Evolutionary conservation across 2,113 vertebrate species (phyloP).

Genomic region (Peromyscus leucopus): DNA sequence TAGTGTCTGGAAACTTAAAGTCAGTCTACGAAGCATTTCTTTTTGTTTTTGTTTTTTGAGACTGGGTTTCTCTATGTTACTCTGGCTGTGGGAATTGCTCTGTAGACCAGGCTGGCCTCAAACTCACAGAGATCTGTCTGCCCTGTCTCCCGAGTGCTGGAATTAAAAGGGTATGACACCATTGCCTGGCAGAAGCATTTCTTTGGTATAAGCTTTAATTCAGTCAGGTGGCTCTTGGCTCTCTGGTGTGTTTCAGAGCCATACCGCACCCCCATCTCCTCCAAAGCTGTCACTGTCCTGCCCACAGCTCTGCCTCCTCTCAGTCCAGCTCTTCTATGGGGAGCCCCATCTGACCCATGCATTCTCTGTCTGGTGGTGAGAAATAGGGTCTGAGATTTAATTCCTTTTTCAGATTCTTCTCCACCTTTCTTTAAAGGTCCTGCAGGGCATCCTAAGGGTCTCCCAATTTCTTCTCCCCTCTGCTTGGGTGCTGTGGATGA

Average conservation of each 20-base stretch:
- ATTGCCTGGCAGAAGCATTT: no score
- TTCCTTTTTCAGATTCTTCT: neutral
- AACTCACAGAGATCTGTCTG: no score
- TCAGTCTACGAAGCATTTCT: no score
- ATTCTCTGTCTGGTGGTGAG: neutral
- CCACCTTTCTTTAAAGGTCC: neutral
- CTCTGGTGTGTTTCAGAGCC: neutral
- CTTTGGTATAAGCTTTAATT: neutral
- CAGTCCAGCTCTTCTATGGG: neutral
- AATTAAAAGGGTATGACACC: no score
- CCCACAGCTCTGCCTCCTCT: neutral
- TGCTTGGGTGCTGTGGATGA: no score
- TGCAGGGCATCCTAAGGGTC: neutral
- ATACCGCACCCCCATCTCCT: fast-evolving
- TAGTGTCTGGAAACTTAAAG: no score
- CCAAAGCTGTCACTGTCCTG: neutral
- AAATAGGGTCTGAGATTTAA: neutral
- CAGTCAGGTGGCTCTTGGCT: neutral
- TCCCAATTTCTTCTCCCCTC: no score
- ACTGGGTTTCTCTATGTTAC: no score
- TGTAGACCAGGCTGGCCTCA: no score
- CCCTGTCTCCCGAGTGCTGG: no score
- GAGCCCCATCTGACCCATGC: neutral
- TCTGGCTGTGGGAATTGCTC: no score
- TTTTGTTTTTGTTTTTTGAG: no score